A percentile compares a stretch with the other conserved stretches of the same genome.
Evolutionary conservation across 2,888 invertebrate species (phyloP).

Genomic region (Icerya purchasi): DNA sequence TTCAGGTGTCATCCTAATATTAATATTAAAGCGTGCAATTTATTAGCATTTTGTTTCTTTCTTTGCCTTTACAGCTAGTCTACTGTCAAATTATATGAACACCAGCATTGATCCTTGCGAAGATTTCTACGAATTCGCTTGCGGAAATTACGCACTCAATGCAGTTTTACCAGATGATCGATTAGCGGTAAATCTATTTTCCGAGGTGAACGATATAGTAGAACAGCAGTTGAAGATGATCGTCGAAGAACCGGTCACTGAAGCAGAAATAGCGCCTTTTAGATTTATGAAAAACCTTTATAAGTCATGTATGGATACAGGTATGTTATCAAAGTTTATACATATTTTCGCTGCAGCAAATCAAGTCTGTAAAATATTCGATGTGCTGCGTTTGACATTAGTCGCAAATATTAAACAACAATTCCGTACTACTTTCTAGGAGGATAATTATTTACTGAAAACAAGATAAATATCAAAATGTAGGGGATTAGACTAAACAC

Average conservation of each 20-base stretch:
- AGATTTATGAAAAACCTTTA: neutral
- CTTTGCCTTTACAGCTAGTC: neutral
- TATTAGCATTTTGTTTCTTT: no score
- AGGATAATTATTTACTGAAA: no score
- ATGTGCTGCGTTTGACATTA: no score
- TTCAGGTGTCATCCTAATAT: no score
- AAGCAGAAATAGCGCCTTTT: neutral
- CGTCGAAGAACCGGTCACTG: neutral
- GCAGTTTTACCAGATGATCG: neutral
- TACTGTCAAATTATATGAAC: neutral
- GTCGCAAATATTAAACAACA: no score
- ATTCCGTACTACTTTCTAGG: no score
- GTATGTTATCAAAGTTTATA: no score
- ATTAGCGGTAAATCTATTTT: neutral
- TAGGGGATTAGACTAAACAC: no score
- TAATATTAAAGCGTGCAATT: no score
- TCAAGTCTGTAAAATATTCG: no score
- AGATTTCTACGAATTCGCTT: slow-evolving; percentile 1
- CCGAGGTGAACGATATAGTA: neutral
- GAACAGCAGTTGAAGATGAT: neutral
- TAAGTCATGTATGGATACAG: neutral
- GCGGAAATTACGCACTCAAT: neutral
- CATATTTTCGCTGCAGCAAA: no score
- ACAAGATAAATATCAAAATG: no score
- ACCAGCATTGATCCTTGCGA: neutral